A percentile compares a stretch with the other conserved stretches of the same genome.
phyloP scores from a whole-genome alignment of 2,113 vertebrate genomes.

The Tyto alba region DNA sequence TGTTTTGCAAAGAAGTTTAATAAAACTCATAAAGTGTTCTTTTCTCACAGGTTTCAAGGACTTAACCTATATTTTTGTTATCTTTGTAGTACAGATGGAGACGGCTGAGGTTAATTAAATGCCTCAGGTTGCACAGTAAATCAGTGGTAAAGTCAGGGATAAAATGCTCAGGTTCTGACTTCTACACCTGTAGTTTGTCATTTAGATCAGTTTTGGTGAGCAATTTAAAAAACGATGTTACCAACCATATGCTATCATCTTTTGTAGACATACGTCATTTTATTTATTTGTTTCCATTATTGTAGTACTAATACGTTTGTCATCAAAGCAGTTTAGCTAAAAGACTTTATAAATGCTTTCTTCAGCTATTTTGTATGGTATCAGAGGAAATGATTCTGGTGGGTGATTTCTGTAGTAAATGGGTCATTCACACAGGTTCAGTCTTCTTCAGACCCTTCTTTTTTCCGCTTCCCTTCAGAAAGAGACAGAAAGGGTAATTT shows the following conservation, averaged over 20 bases:
- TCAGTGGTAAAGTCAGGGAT: neutral
- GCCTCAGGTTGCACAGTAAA: constrained; percentile 10
- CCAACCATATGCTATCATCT: neutral
- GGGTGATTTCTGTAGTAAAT: neutral
- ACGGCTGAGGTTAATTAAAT: constrained; percentile 23
- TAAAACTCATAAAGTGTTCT: neutral
- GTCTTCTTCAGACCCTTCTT: neutral
- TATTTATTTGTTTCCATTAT: neutral
- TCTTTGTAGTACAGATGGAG: constrained; percentile 26
- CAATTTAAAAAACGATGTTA: neutral
- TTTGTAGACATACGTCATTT: neutral
- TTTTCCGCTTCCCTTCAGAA: neutral
- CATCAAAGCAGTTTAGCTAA: neutral
- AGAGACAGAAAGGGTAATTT: neutral
- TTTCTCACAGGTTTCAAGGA: constrained; percentile 13
- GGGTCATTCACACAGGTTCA: neutral
- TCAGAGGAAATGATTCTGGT: neutral
- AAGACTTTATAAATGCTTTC: neutral
- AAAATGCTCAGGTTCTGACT: neutral
- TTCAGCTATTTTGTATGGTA: neutral
- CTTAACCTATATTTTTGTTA: constrained; percentile 35
- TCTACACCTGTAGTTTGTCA: neutral
- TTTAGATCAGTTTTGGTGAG: neutral
- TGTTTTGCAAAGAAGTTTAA: neutral
- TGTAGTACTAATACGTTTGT: neutral